Evolutionary conservation across 2,113 vertebrate species (phyloP), one percentile per base, ranked within the genome.

Genomic region (Anguilla rostrata): DNA sequence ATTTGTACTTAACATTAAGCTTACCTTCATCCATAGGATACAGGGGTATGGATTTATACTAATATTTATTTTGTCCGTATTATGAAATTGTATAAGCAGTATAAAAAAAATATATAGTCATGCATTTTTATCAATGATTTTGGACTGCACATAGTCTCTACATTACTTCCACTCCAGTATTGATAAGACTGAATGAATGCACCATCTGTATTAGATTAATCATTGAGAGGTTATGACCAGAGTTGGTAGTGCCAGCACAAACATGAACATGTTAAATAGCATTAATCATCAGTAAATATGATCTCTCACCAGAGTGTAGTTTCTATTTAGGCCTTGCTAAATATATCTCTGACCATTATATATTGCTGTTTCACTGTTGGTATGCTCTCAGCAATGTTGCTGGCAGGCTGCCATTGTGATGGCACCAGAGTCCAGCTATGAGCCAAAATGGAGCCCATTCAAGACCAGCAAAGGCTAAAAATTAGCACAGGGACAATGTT

Each of bases 261-360:
- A 8, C 26, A n/a, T 34, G 83, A 60, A 41, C 83, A 40, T 40
- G 20, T 16, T 22, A 5, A 20, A 71, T 71, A 66, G 83, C 16
- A 75, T 29, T 84, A 75, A 75, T 66, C 63, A 41, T 40, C 83
- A 75, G 43, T 46, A 75, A 84, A 84, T 60, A 84, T 75, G 63
- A 84, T 75, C 41, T 75, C 40, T 43, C 83, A 75, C 60, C 41
- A 84, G 22, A 84, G 63, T 84, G 22, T 26, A 75, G 63, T 84
- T 75, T 84, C 83, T 49, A 75, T 75, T 66, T 60, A 60, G 57
- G 14, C 2, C 63, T 22, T 18, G 20, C 20, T 5, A 63, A 20
- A 84, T 40, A 63, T 40, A 26, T 34, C 34, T 84, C 83, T 9
- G 60, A 84, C 83, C 41, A n/a, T 6, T 43, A 75, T 46, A 46